phyloP scores from a whole-genome alignment of 2,113 vertebrate species.

The Raphicerus campestris region DNA sequence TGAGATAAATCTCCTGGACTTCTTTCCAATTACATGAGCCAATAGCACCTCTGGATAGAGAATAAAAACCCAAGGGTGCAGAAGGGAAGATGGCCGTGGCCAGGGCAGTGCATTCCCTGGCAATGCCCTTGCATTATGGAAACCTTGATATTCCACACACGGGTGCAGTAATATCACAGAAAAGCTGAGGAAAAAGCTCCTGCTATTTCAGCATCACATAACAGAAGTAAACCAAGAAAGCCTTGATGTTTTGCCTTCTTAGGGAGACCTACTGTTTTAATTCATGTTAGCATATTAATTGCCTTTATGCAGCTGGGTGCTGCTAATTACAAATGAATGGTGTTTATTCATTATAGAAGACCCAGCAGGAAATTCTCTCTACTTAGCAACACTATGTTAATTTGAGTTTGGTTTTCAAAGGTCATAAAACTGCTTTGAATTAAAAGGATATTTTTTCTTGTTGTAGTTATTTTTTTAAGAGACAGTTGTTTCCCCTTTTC shows the following conservation, averaged over 20 bases:
- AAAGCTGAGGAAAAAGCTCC: not conserved
- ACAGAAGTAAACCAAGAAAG: not conserved
- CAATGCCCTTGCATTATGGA: not conserved
- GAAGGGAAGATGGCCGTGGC: not conserved
- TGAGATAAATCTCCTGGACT: not conserved
- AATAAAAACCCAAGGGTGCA: not conserved
- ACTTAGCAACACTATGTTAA: conserved; percentile 59
- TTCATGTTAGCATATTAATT: conserved; percentile 47
- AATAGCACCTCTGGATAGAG: not conserved
- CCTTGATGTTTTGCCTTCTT: not conserved
- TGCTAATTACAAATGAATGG: conserved; percentile 65
- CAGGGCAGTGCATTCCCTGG: not conserved
- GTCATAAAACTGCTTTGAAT: conserved; percentile 56
- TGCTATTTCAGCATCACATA: not conserved
- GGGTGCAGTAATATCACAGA: not conserved
- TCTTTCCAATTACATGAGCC: not conserved
- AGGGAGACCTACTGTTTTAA: conserved; percentile 32
- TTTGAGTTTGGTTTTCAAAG: conserved; percentile 60
- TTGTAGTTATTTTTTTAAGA: not conserved
- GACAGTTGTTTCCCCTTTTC: not conserved
- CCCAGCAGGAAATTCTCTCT: conserved; percentile 60
- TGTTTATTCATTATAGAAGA: conserved; percentile 59
- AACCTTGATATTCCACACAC: not conserved
- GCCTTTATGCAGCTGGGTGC: conserved; percentile 51
- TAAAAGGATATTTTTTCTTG: not conserved